phyloP scores from a whole-genome alignment of 2,797 vertebrate genomes.

The Sebastes steindachneri region DNA sequence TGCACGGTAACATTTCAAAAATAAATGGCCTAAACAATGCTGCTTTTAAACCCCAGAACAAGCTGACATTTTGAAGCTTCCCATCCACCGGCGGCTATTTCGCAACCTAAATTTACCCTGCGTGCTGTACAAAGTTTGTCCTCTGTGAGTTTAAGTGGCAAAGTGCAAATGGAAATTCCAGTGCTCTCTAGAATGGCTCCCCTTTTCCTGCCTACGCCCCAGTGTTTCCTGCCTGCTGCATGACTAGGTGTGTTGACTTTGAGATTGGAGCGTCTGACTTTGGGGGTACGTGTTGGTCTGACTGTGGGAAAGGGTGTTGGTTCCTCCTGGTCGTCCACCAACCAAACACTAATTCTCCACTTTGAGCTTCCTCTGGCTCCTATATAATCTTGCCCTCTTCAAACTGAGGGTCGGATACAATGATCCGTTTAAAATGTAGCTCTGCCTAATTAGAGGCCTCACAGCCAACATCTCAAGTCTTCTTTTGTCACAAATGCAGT shows the following conservation, averaged over 20 bases:
- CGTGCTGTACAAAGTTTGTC: slow-evolving; percentile 43
- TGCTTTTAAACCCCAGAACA: slow-evolving; percentile 26
- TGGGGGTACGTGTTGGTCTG: slow-evolving; percentile 45
- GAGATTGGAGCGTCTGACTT: slow-evolving; percentile 58
- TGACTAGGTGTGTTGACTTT: slow-evolving; percentile 81
- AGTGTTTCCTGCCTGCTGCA: slow-evolving; percentile 78
- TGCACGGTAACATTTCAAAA: slow-evolving; percentile 10
- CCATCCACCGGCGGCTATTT: slow-evolving; percentile 31
- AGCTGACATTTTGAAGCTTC: slow-evolving; percentile 51
- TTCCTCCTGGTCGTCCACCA: slow-evolving; percentile 30
- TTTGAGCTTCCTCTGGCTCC: slow-evolving; percentile 39
- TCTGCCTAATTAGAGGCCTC: slow-evolving; percentile 59
- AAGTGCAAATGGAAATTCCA: slow-evolving; percentile 82
- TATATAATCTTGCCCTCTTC: slow-evolving; percentile 47
- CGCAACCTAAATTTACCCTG: slow-evolving; percentile 46
- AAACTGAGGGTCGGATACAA: slow-evolving; percentile 14
- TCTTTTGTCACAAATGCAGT: slow-evolving; percentile 44
- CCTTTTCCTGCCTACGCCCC: slow-evolving; percentile 83
- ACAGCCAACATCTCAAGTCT: slow-evolving; percentile 17
- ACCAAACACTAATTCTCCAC: slow-evolving; percentile 38
- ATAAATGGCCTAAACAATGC: slow-evolving; percentile 23
- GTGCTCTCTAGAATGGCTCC: slow-evolving; percentile 67
- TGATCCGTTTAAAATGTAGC: slow-evolving; percentile 19
- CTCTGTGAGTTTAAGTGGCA: slow-evolving; percentile 66
- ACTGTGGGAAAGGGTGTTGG: slow-evolving; percentile 73